These are phyloP conservation scores for Phrynocephalus vlangalii DNA, from an alignment of 2,797 vertebrate genomes.

Conservation along the genomic window DNA sequence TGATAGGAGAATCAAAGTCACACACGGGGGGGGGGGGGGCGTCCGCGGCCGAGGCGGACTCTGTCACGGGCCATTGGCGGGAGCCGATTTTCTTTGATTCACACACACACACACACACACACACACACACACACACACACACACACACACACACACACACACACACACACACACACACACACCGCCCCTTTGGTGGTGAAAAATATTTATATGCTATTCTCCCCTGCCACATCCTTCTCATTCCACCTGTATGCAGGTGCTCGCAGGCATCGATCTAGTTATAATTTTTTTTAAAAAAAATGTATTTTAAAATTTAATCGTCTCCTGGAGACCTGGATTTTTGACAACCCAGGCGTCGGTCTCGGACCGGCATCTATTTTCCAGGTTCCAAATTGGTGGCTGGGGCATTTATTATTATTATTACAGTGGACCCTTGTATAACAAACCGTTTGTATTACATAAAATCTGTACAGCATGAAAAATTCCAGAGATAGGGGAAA, in stretches of 20 bases:
- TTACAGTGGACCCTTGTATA: too few species aligned
- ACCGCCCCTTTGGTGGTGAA: background rate
- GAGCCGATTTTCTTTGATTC: conserved; percentile 81
- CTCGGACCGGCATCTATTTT: conserved; percentile 14
- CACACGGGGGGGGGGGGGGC: conserved; percentile 45
- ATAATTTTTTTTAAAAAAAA: conserved; percentile 17
- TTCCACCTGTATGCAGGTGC: background rate
- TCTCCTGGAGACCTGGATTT: conserved; percentile 52
- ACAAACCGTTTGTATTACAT: too few species aligned
- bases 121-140: too few species aligned
- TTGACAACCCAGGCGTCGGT: conserved; percentile 28
- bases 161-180: too few species aligned
- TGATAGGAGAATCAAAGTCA: conserved; percentile 87
- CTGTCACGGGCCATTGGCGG: conserved; percentile 81
- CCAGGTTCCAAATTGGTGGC: background rate
- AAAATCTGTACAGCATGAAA: too few species aligned
- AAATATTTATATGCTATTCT: conserved; percentile 26
- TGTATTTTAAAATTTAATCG: too few species aligned
- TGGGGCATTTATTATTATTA: background rate
- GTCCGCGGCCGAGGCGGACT: conserved; percentile 75
- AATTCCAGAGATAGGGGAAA: too few species aligned
- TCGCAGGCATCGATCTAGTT: background rate
- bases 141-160: too few species aligned
- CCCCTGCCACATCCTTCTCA: background rate
- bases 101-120: too few species aligned